Conservation (phyloP, 2,113 vertebrate genomes). For the Amazona guildingii region DNA sequence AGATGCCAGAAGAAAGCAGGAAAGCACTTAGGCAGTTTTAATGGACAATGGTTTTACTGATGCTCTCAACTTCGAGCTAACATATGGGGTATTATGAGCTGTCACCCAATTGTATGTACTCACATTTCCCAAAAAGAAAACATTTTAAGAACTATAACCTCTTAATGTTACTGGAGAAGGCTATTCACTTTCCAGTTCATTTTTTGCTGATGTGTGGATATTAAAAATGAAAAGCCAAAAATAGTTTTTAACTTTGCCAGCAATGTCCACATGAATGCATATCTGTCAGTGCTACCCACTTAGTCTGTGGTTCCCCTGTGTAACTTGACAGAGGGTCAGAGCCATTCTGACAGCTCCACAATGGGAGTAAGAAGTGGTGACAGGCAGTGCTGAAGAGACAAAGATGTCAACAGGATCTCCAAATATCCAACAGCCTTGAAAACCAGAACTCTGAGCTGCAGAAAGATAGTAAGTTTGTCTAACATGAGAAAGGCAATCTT, state of each 20-base stretch:
- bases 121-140: neutral
- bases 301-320: neutral
- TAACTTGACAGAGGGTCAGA: conserved; percentile 13
- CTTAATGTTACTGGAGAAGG: neutral
- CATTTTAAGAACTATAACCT: neutral
- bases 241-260: neutral
- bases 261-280: neutral
- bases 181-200: neutral
- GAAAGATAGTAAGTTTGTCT: neutral
- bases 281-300: conserved; percentile 54
- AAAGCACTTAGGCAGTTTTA: neutral
- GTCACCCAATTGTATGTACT: neutral
- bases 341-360: conserved; percentile 45
- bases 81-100: neutral
- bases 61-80: neutral
- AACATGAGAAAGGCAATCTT: neutral
- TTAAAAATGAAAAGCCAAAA: conserved; percentile 43
- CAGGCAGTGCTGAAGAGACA: neutral
- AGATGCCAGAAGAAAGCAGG: neutral
- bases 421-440: neutral
- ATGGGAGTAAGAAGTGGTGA: conserved; percentile 15
- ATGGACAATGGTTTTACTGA: neutral
- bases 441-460: neutral
- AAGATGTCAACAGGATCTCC: conserved; percentile 9
- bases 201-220: conserved; percentile 16